Base-by-base conservation (phyloP, 2,888 invertebrate species). In the Polydrusus pterygomalis region DNA sequence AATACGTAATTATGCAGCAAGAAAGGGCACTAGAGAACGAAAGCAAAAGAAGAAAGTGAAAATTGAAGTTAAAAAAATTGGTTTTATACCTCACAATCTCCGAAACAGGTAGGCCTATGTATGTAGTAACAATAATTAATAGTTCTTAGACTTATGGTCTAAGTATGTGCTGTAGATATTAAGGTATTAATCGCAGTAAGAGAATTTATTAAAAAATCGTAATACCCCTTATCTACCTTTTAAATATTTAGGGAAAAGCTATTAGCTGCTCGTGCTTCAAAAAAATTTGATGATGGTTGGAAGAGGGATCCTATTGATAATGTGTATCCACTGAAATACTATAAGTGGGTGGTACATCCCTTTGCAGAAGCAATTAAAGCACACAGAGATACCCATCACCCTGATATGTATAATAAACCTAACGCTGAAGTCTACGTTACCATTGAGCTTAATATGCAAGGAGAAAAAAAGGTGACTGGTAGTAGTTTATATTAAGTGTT, bases 371-470 rank as follows among this genome's bases (percentile, higher is more conserved):
- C 96, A 0, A 89, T 97, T 13, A 88, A 91, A 77, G 92, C 92
- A 74, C 95, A 96, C 82, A 90, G 93, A 62, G 95, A 97, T 87
- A 92, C 93, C 0, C 95, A 96, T 86, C 94, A 96, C 85, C 95
- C 96, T 0, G 91, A 94, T 0, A 93, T 97, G 89, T 94, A 92
- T 82, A 95, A 97, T 87, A 87, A 90, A 45, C 94, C 95, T 0
- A 89, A 93, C 85, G 93, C 95, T 0, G 87, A 91, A 13, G 86
- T 97, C 0, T 90, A 90, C 79, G 91, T 94, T 2, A 88, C 90
- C 45, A 89, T 97, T 73, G 96, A 97, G 85, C 86, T 97, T 3
- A 93, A 97, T 85, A 94, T 97, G 94, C 90, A 90, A 79, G 92
- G 92, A 68, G 91, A 90, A 77, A 93, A 92, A 85, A 91, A 92